Base-by-base conservation (phyloP, 2,888 invertebrate species). In the Campoplex nolae region DNA sequence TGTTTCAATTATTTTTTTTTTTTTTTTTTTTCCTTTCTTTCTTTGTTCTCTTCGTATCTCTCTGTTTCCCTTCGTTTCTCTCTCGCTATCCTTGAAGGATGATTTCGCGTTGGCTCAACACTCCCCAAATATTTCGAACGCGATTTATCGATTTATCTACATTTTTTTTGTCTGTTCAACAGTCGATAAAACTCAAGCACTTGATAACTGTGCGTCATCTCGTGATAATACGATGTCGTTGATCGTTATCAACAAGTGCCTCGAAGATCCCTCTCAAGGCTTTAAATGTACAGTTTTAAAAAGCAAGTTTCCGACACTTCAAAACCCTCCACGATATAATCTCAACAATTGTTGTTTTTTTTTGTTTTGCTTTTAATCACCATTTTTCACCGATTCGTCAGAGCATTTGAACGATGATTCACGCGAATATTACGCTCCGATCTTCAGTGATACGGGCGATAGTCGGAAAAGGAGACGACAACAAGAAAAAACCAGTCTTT, bases 331-430 rank as follows among this genome's bases (percentile, higher is more conserved):
- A 42, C n/a, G 38, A 42, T 42, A 9, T 16, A 38, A 2, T 11
- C n/a, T n/a, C 23, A 23, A 18, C 42, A 54, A 23, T 38, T 6
- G 38, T 38, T 6, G 38, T 38, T 6, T 6, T 38, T 38, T 38
- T 45, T 16, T n/a, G 7, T 28, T 45, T 32, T n/a, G 6, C 18
- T 45, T 32, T 48, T 56, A 32, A 32, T 68, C 58, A 18, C 42
- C 13, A 67, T 73, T 56, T 2, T 23, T 77, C 23, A 75, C 42
- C 62, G 75, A 65, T 23, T 77, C 18, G 16, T 45, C 28, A 32
- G 45, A 45, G 71, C 45, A 70, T 42, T 38, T 42, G n/a, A n/a
- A 28, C 71, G 80, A 76, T 71, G 84, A 80, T 80, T 80, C 84
- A 80, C 11, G 35, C 32, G 32, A 84, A 58, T 28, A 74, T 74